Conservation (phyloP, 2,888 invertebrate genomes). For the Graphium colonna region DNA sequence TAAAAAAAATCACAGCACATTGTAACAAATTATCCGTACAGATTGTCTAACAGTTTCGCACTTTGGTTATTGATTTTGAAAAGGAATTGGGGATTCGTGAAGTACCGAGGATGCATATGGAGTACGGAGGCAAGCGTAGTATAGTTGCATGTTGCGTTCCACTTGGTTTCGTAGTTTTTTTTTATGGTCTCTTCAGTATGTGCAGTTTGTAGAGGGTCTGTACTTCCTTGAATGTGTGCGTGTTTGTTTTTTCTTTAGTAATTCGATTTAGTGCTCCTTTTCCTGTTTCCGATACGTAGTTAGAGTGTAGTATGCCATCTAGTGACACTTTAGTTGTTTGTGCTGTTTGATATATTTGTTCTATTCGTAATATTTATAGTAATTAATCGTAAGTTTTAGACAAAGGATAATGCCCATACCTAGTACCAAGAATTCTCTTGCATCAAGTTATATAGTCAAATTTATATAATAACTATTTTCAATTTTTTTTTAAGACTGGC, state of each 20-base stretch:
- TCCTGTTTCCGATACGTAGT: background rate
- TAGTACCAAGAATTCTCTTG: too few species aligned
- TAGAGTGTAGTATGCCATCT: background rate
- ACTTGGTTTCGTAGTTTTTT: conserved; percentile 1
- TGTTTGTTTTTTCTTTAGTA: conserved; percentile 18
- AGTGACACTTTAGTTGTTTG: background rate
- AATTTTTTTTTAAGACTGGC: too few species aligned
- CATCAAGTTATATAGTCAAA: too few species aligned
- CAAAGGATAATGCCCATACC: too few species aligned
- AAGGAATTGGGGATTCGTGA: conserved; percentile 52
- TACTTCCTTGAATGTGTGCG: background rate
- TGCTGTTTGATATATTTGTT: background rate
- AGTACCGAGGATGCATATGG: conserved; percentile 75
- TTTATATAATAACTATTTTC: too few species aligned
- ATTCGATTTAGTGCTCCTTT: conserved; percentile 7
- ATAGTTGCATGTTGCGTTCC: conserved; percentile 44
- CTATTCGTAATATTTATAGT: too few species aligned
- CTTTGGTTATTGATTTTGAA: conserved; percentile 54
- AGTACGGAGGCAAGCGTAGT: conserved; percentile 66
- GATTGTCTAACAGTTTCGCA: conserved; percentile 71
- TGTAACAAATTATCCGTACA: conserved; percentile 38
- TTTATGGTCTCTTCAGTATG: conserved; percentile 14
- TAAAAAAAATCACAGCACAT: conserved; percentile 45
- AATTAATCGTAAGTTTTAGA: too few species aligned
- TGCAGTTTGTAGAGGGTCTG: conserved; percentile 4